Percentiles rank a stretch among this genome's conserved stretches.
These are phyloP conservation scores for Parotocinclus haroldoi DNA, from an alignment of 2,797 vertebrate genomes.

Conservation along the genomic window DNA sequence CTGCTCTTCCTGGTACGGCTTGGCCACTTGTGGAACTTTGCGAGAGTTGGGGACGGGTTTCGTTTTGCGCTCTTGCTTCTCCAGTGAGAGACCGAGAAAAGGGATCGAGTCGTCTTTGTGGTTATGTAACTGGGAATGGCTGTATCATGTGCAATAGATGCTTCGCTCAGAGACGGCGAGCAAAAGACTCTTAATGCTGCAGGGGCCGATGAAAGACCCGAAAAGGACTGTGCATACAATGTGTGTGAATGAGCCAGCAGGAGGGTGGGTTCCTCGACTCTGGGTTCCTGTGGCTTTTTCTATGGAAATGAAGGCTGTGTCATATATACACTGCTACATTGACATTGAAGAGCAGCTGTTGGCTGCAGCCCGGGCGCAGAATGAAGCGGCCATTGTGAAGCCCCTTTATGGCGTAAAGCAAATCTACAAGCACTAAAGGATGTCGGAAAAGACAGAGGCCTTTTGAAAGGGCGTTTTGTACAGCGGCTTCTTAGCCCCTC, in stretches of 20 bases:
- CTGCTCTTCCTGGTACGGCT: conserved; percentile 57
- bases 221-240: conserved; percentile 78
- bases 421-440: conserved; percentile 81
- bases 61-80: conserved; percentile 43
- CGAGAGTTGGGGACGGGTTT: conserved; percentile 36
- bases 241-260: conserved; percentile 74
- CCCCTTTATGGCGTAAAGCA: conserved; percentile 79
- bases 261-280: conserved; percentile 72
- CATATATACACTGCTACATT: conserved; percentile 76
- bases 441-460: conserved; percentile 61
- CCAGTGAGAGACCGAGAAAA: conserved; percentile 53
- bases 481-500: conserved; percentile 53
- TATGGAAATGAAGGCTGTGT: conserved; percentile 85
- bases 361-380: conserved; percentile 72
- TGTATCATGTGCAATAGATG: conserved; percentile 90
- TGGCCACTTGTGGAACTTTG: conserved; percentile 56
- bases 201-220: conserved; percentile 79
- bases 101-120: conserved; percentile 58
- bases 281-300: conserved; percentile 85
- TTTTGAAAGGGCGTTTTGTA: conserved; percentile 67
- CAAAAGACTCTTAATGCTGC: conserved; percentile 77
- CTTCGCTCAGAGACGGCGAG: conserved; percentile 74
- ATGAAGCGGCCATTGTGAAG: conserved; percentile 83
- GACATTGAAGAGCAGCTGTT: conserved; percentile 74
- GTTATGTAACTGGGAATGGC: conserved; percentile 64